phyloP scores from a whole-genome alignment of 2,797 vertebrate genomes.

The Gastrophryne carolinensis region DNA sequence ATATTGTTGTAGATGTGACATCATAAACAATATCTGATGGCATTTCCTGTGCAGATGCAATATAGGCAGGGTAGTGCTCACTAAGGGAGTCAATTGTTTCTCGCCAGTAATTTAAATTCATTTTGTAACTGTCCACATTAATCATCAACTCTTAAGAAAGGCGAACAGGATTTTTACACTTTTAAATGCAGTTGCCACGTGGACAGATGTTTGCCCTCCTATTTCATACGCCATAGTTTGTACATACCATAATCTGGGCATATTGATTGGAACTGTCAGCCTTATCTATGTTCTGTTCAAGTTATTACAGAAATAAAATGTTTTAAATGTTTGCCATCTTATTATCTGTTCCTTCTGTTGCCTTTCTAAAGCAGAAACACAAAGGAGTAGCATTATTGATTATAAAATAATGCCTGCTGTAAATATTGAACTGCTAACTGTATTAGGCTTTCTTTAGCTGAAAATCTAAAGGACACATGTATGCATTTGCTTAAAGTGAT shows the following conservation, averaged over 20 bases:
- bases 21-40: constrained; percentile 64
- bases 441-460: too few relatives aligned
- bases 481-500: too few relatives aligned
- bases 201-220: background rate
- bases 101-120: background rate
- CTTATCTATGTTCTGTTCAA: constrained; percentile 52
- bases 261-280: constrained; percentile 10
- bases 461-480: too few relatives aligned
- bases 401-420: too few relatives aligned
- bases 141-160: constrained; percentile 68
- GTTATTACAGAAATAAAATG: constrained; percentile 40
- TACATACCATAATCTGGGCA: constrained; percentile 30
- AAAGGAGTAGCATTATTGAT: too few relatives aligned
- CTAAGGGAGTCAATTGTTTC: background rate
- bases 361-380: background rate
- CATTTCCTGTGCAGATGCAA: constrained; percentile 63
- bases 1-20: constrained; percentile 59
- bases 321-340: constrained; percentile 51
- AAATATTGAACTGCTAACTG: too few relatives aligned
- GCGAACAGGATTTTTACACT: constrained; percentile 51
- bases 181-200: constrained; percentile 14
- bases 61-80: constrained; percentile 56
- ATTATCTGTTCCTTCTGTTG: background rate
- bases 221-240: constrained; percentile 18
- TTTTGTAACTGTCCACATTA: background rate